These are phyloP conservation scores for Karalla daura DNA, from an alignment of 2,797 vertebrate genomes.

Conservation along the genomic window DNA sequence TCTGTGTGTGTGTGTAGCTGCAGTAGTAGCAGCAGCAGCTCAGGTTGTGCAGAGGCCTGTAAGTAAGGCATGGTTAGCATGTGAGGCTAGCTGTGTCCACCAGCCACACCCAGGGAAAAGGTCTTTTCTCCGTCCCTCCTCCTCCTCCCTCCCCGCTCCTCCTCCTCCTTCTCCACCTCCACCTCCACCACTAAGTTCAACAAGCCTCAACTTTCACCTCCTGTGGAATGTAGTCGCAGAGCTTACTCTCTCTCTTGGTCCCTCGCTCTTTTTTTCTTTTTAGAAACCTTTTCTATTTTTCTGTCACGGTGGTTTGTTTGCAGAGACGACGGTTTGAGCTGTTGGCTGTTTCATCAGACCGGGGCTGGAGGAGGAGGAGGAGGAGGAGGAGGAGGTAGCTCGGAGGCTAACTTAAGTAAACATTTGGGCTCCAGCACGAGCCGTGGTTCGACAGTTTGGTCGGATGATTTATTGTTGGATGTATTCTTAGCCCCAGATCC, in stretches of 20 bases:
- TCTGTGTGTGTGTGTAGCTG: too few relatives aligned
- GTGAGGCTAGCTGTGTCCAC: slow-evolving; percentile 41
- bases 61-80: slow-evolving; percentile 39
- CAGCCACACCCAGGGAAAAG: slow-evolving; percentile 74
- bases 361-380: too few relatives aligned
- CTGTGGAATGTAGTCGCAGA: slow-evolving; percentile 66
- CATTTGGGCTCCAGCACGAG: slow-evolving; percentile 40
- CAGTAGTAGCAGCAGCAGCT: too few relatives aligned
- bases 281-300: slow-evolving; percentile 74
- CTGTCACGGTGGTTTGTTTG: slow-evolving; percentile 68
- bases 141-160: too few relatives aligned
- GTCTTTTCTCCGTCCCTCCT: too few relatives aligned
- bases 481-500: slow-evolving; percentile 35
- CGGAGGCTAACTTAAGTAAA: slow-evolving; percentile 60
- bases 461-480: slow-evolving; percentile 33
- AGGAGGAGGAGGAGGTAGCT: slow-evolving; percentile 53
- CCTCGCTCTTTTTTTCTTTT: too few relatives aligned
- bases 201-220: slow-evolving; percentile 78
- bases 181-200: slow-evolving; percentile 64
- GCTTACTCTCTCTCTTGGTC: too few relatives aligned
- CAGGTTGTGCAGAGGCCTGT: slow-evolving; percentile 34
- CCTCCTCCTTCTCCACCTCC: too few relatives aligned
- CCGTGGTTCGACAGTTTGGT: slow-evolving; percentile 12
- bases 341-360: slow-evolving; percentile 60
- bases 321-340: slow-evolving; percentile 59